A percentile compares a stretch with the other conserved stretches of the same genome.
Conservation (phyloP, 2,888 invertebrate species). For the Harpagoxenus sublaevis region DNA sequence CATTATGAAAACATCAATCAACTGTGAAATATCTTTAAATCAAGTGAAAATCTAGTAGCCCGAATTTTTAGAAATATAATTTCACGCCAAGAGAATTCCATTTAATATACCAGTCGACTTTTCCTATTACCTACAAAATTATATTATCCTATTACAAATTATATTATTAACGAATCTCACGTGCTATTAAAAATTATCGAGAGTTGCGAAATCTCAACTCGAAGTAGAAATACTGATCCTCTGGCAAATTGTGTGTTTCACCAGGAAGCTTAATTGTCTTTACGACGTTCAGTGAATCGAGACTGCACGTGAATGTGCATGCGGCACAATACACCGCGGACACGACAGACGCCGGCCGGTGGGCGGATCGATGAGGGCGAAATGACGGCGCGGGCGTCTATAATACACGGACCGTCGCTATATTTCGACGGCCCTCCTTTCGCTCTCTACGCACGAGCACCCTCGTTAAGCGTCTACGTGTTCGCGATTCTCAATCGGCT, state of each 20-base stretch:
- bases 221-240: background rate
- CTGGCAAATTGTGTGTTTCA: background rate
- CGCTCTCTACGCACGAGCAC: slow-evolving; percentile 75
- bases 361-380: slow-evolving; percentile 53
- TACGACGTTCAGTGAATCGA: slow-evolving; percentile 23
- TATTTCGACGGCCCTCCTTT: slow-evolving; percentile 68
- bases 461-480: slow-evolving; percentile 82
- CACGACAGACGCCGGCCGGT: background rate
- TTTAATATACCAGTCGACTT: background rate
- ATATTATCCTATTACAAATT: background rate
- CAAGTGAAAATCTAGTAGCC: background rate
- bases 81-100: background rate
- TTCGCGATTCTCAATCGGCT: slow-evolving; percentile 75
- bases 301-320: slow-evolving; percentile 4
- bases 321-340: background rate
- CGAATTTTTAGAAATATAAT: background rate
- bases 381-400: slow-evolving; percentile 44
- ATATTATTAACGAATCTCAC: background rate
- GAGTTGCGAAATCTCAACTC: slow-evolving; percentile 10
- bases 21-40: background rate
- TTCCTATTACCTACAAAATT: background rate
- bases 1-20: background rate
- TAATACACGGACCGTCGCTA: slow-evolving; percentile 62
- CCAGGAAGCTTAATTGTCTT: slow-evolving; percentile 20
- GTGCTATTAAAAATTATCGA: background rate